Percentiles rank a stretch among this genome's conserved stretches.
These are phyloP conservation scores for Leguminivora glycinivorella DNA, from an alignment of 1,140 invertebrate genomes.

Conservation along the genomic window DNA sequence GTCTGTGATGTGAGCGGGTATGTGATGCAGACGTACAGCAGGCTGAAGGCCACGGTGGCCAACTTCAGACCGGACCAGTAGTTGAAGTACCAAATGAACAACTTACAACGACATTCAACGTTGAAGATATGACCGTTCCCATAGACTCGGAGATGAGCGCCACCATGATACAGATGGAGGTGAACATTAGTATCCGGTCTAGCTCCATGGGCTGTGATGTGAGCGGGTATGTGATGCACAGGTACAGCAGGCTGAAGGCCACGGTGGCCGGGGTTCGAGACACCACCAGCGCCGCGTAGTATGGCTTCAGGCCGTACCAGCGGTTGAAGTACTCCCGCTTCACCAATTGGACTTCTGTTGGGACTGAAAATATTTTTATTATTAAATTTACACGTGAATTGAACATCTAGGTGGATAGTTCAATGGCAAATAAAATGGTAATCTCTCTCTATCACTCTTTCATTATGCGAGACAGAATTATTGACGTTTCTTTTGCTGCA, in stretches of 20 bases:
- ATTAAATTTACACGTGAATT: too few relatives aligned
- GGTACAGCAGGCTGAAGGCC: conserved; percentile 87
- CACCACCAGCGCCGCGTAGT: conserved; percentile 91
- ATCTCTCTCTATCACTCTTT: too few relatives aligned
- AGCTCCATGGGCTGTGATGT: conserved; percentile 92
- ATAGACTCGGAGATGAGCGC: conserved; percentile 88
- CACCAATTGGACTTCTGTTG: conserved; percentile 90
- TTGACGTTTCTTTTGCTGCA: too few relatives aligned
- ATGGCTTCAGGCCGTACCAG: conserved; percentile 95
- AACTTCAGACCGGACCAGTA: conserved; percentile 94
- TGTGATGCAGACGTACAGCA: conserved; percentile 89
- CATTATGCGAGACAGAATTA: too few relatives aligned
- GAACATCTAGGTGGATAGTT: too few relatives aligned
- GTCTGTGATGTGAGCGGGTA: conserved; percentile 96
- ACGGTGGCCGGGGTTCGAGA: conserved; percentile 86
- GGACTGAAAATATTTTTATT: conserved; percentile 87
- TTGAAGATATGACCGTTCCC: conserved; percentile 85
- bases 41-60: conserved; percentile 84
- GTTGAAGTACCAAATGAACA: conserved; percentile 86
- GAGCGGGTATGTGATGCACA: conserved; percentile 90
- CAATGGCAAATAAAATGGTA: too few relatives aligned
- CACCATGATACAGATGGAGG: conserved; percentile 83
- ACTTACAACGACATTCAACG: conserved; percentile 86
- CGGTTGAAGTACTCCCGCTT: conserved; percentile 95
- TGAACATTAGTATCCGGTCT: conserved; percentile 85